Evolutionary conservation across 2,113 vertebrate genomes (phyloP).

Genomic region (Blennius ocellaris): DNA sequence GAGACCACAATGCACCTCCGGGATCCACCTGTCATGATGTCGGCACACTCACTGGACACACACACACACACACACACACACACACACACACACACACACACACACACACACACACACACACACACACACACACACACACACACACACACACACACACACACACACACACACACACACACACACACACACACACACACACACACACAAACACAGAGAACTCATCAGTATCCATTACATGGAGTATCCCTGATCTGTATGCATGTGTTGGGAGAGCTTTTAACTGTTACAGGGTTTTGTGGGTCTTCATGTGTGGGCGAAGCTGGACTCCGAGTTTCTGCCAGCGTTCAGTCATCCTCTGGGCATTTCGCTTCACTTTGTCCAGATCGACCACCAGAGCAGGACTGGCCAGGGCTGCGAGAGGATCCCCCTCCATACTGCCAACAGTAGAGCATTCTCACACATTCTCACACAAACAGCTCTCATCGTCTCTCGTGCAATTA

Average conservation of each 20-base stretch:
- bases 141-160: too few species aligned
- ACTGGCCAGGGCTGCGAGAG: constrained; percentile 75
- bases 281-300: constrained; percentile 88
- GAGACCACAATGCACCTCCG: constrained; percentile 86
- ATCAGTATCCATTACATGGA: not conserved
- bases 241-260: not conserved
- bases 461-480: constrained; percentile 17
- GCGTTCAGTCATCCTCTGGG: constrained; percentile 78
- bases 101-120: too few species aligned
- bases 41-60: constrained; percentile 83
- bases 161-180: too few species aligned
- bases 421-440: constrained; percentile 64
- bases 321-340: constrained; percentile 81
- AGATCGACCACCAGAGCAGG: constrained; percentile 84
- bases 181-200: too few species aligned
- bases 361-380: constrained; percentile 79
- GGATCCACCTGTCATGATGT: constrained; percentile 84
- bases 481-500: constrained; percentile 35
- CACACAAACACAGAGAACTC: too few species aligned
- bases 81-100: too few species aligned
- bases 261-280: not conserved
- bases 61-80: too few species aligned
- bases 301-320: constrained; percentile 89
- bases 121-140: too few species aligned
- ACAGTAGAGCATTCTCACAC: too few species aligned